Evolutionary conservation across 2,888 invertebrate species (phyloP).

Genomic region (Linnaemya vulpina): DNA sequence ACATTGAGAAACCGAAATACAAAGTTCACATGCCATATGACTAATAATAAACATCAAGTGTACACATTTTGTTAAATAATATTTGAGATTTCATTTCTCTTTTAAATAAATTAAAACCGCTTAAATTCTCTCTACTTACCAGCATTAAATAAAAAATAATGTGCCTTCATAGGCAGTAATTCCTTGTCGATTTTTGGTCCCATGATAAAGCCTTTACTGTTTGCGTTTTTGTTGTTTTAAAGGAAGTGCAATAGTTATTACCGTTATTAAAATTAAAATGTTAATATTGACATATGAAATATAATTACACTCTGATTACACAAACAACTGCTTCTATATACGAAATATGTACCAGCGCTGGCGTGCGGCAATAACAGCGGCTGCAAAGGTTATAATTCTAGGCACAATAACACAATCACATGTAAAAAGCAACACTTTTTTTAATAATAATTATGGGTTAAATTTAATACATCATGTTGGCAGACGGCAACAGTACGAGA

Average conservation of each 20-base stretch:
- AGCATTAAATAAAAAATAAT: slow-evolving; percentile 94
- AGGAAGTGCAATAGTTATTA: slow-evolving; percentile 32
- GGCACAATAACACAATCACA: slow-evolving; percentile 16
- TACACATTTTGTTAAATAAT: no score
- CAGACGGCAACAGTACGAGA: not conserved
- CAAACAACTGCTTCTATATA: slow-evolving; percentile 14
- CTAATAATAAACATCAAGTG: no score
- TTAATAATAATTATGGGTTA: slow-evolving; percentile 43
- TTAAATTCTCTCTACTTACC: slow-evolving; percentile 85
- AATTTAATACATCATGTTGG: slow-evolving; percentile 24
- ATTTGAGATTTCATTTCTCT: no score
- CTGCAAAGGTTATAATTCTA: slow-evolving; percentile 10
- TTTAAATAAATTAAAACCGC: not conserved
- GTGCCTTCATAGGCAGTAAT: slow-evolving; percentile 92
- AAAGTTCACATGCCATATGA: no score
- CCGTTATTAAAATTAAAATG: slow-evolving; percentile 30
- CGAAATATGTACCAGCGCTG: not conserved
- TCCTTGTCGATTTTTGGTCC: slow-evolving; percentile 86
- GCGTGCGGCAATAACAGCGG: not conserved
- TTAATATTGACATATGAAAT: slow-evolving; percentile 22
- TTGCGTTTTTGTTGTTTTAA: slow-evolving; percentile 9
- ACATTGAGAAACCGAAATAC: no score
- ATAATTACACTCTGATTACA: slow-evolving; percentile 10
- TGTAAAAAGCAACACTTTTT: slow-evolving; percentile 6
- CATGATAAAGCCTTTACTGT: slow-evolving; percentile 74